phyloP scores from a whole-genome alignment of 2,888 invertebrate genomes.

The Conchocele bisecta region DNA sequence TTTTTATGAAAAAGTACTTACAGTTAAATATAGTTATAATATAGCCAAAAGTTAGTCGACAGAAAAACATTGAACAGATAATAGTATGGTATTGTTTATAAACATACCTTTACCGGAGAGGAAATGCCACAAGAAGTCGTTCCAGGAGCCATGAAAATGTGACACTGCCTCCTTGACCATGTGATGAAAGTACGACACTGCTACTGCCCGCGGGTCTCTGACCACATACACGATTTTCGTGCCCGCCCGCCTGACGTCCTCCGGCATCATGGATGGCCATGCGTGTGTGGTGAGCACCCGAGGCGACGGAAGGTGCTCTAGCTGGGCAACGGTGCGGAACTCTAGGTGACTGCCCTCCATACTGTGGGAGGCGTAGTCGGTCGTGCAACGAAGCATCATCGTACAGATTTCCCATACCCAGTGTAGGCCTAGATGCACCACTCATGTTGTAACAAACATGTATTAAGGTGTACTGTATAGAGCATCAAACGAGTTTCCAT shows the following conservation, averaged over 20 bases:
- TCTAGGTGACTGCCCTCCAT: background rate
- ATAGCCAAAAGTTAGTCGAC: too few species aligned
- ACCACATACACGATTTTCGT: background rate
- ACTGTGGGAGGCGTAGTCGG: background rate
- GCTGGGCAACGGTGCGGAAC: background rate
- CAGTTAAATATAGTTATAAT: too few species aligned
- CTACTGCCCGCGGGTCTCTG: background rate
- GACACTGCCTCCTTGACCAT: background rate
- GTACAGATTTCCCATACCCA: background rate
- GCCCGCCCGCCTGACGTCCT: background rate
- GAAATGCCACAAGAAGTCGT: background rate
- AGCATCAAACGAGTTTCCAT: too few species aligned
- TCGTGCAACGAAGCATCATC: background rate
- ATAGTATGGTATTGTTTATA: too few species aligned
- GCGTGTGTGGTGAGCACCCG: background rate
- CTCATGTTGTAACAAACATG: background rate
- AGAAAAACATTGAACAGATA: too few species aligned
- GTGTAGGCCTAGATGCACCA: background rate
- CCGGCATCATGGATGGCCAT: background rate
- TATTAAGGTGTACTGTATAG: background rate
- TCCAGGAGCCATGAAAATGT: background rate
- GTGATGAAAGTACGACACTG: background rate
- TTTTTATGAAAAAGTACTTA: too few species aligned
- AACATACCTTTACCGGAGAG: background rate
- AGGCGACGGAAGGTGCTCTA: background rate